Evolutionary conservation across 2,888 invertebrate genomes (phyloP).

Genomic region (Rotaria socialis): DNA sequence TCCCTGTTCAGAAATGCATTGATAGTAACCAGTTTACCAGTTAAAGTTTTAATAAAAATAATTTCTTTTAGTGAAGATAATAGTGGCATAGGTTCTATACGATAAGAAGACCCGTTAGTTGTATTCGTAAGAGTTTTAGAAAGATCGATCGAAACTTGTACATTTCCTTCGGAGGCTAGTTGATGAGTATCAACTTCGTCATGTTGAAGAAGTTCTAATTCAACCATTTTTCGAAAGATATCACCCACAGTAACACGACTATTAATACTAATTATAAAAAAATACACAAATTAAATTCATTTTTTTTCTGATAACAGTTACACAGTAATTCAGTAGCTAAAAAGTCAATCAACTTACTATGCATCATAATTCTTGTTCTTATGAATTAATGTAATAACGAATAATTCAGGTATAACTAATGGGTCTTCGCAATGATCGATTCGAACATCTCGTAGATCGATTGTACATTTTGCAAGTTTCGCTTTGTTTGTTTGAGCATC

Average conservation of each 20-base stretch:
- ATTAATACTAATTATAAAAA: too few species aligned
- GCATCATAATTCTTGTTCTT: too few species aligned
- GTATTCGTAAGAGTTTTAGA: neutral
- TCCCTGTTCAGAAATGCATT: neutral
- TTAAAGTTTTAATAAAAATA: neutral
- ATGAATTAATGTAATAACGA: too few species aligned
- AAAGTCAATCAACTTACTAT: too few species aligned
- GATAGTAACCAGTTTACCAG: neutral
- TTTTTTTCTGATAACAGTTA: too few species aligned
- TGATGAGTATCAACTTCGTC: neutral
- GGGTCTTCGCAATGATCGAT: too few species aligned
- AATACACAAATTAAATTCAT: too few species aligned
- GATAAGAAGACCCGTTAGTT: neutral
- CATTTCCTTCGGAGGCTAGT: neutral
- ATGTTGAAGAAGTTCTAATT: neutral
- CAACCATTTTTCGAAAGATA: neutral
- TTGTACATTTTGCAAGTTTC: too few species aligned
- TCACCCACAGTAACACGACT: neutral
- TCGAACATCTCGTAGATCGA: too few species aligned
- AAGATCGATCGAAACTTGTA: neutral
- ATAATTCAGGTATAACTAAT: too few species aligned
- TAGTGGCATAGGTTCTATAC: neutral
- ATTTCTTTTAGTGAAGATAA: neutral
- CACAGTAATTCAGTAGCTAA: too few species aligned
- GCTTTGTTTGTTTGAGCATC: too few species aligned